A percentile compares a stretch with the other conserved stretches of the same genome.
phyloP scores from a whole-genome alignment of 2,888 invertebrate species.

The Idaea biselata region DNA sequence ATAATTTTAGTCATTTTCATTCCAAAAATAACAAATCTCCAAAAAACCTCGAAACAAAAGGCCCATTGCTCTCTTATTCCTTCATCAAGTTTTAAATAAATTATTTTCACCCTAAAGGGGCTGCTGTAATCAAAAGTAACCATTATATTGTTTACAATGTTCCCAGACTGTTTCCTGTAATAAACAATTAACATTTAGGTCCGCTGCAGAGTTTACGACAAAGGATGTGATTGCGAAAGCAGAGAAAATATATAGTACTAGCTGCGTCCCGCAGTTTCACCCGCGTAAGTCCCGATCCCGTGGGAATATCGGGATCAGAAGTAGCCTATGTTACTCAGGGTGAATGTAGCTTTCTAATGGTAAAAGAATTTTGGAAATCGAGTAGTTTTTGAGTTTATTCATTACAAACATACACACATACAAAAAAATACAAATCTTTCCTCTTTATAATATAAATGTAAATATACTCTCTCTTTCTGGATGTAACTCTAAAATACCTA shows the following conservation, averaged over 20 bases:
- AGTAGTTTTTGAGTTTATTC: no score
- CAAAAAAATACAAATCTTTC: no score
- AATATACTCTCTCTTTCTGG: no score
- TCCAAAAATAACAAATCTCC: neutral
- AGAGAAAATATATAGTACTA: neutral
- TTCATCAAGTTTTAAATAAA: slow-evolving; percentile 1
- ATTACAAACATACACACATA: no score
- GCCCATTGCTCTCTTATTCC: neutral
- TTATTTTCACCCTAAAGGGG: neutral
- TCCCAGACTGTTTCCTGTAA: neutral
- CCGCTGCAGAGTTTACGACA: neutral
- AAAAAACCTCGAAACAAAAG: neutral
- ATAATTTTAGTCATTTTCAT: neutral
- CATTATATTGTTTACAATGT: neutral
- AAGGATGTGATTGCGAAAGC: neutral
- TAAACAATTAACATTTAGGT: neutral
- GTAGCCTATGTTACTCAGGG: no score
- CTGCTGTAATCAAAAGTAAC: neutral
- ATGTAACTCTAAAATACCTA: no score
- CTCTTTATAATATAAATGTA: no score
- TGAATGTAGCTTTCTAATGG: no score
- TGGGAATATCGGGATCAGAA: no score
- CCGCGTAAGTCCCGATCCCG: no score
- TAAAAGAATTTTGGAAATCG: no score
- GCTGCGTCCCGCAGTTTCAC: no score